phyloP scores from a whole-genome alignment of 2,113 vertebrate genomes.

The Tachysurus vachellii region DNA sequence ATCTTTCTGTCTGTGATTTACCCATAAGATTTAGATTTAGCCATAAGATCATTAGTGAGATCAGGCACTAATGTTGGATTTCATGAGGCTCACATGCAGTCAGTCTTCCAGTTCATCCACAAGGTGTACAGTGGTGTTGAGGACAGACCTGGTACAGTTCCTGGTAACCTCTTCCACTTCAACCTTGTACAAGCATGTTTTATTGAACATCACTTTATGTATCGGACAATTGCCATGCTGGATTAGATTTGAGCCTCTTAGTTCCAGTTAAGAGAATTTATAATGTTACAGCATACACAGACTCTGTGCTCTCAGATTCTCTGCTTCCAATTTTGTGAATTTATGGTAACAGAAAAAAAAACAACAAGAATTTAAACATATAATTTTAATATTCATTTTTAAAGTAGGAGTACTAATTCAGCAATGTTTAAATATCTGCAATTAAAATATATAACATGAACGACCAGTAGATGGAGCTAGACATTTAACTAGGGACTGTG shows the following conservation, averaged over 20 bases:
- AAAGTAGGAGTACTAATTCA: not conserved
- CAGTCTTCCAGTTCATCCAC: not conserved
- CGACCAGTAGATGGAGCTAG: constrained; percentile 46
- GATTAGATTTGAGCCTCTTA: not conserved
- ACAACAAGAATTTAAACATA: not conserved
- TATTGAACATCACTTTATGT: not conserved
- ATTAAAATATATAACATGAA: not conserved
- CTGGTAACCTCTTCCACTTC: not conserved
- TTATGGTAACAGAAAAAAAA: not conserved
- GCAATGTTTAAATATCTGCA: not conserved
- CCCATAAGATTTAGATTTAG: not conserved
- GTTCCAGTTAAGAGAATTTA: not conserved
- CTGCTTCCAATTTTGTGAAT: not conserved
- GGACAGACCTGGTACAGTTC: not conserved
- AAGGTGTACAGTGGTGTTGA: not conserved
- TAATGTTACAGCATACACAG: not conserved
- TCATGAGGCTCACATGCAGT: not conserved
- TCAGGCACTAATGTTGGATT: not conserved
- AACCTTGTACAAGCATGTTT: not conserved
- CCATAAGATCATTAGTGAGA: not conserved
- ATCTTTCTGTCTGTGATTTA: not conserved
- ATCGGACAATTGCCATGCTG: not conserved
- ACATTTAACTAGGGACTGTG: constrained; percentile 5
- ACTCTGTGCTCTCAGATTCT: too few species aligned
- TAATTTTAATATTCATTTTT: not conserved